Base-by-base conservation (phyloP, 2,113 vertebrate species). In the Laticauda laticaudata region DNA sequence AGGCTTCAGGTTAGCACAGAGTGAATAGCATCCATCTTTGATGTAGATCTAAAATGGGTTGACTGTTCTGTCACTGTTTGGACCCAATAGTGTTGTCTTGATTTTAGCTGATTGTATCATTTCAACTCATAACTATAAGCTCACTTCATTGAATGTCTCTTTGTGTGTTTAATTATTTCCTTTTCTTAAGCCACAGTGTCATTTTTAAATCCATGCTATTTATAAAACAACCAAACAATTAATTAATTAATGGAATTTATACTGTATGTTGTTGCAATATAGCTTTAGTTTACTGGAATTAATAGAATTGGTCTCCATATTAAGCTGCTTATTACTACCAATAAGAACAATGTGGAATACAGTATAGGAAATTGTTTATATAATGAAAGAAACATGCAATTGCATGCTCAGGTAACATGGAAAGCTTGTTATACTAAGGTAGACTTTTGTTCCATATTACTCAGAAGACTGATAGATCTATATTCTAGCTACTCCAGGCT, bases 71-170 rank as follows among this genome's bases (percentile, higher is more conserved):
- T 64, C 59, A 57, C 15, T 29, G 11, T 51, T 69, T 69, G 89
- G 89, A 51, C n/a, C 29, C 26, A 90, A 7, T 69, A 59, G 26
- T 64, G 9, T 51, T 64, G 59, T 51, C 43, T 64, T 39, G 89
- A 18, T 90, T 61, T 90, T 61, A 90, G 59, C 59, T 90, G 26
- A 14, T n/a, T 91, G 29, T 61, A 5, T 90, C 57, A 93, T 94
- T 94, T 93, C 86, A 53, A 59, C 86, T 93, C 12, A 51, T 91
- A 92, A 6, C 89, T 95, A 95, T 54, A 93, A 91, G 94, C 4
- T 93, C 88, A 5, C 93, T 94, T 43, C 55, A 23, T n/a, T n/a
- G 15, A 11, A 11, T 10, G 18, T 34, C 3, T 56, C 29, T 88
- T 8, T 88, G 93, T 6, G 55, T 59, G 34, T 45, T 43, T 34